phyloP scores from a whole-genome alignment of 2,797 vertebrate genomes.

The Alfaro cultratus region DNA sequence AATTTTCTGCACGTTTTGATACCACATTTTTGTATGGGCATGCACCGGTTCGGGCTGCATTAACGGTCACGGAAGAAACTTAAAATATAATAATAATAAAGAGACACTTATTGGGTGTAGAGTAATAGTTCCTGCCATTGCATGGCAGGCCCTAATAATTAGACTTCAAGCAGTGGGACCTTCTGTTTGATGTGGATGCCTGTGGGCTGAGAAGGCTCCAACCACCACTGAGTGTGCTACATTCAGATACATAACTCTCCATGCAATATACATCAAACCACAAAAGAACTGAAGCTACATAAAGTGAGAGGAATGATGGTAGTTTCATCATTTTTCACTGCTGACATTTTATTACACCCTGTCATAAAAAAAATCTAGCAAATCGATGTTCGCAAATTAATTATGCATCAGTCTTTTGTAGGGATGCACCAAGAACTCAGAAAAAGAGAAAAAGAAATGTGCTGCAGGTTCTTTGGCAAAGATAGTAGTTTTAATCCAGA shows the following conservation, averaged over 20 bases:
- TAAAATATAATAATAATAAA: no score
- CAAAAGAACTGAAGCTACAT: not conserved
- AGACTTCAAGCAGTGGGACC: slow-evolving; percentile 6
- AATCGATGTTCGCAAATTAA: not conserved
- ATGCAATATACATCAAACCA: slow-evolving; percentile 8
- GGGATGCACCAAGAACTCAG: not conserved
- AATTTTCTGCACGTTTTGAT: no score
- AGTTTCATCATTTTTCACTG: not conserved
- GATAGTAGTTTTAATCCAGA: not conserved
- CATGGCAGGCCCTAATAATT: no score
- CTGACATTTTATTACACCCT: not conserved
- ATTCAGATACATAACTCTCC: slow-evolving; percentile 11
- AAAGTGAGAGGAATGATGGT: not conserved
- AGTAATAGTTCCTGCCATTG: no score
- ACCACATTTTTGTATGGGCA: no score
- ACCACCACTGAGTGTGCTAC: slow-evolving; percentile 20
- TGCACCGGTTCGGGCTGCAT: no score
- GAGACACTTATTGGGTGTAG: no score
- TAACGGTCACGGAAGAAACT: no score
- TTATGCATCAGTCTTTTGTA: not conserved
- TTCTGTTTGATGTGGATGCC: slow-evolving; percentile 40
- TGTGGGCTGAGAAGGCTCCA: slow-evolving; percentile 16
- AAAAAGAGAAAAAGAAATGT: not conserved
- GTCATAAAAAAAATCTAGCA: not conserved
- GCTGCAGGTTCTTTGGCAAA: not conserved